Evolutionary conservation across 2,888 invertebrate genomes (phyloP), one percentile per base, ranked within the genome.

Genomic region (Urechis unicinctus): DNA sequence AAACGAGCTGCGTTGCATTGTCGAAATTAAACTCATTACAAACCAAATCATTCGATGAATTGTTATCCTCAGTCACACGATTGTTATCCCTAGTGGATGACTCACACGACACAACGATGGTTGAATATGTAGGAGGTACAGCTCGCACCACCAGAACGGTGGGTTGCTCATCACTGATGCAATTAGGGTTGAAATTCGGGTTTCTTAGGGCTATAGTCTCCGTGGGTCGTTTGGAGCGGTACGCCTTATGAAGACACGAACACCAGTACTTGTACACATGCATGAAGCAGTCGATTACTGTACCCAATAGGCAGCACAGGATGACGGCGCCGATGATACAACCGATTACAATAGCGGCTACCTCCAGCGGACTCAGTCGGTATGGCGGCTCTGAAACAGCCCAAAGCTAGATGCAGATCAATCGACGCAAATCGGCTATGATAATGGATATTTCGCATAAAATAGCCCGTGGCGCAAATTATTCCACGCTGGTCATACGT

Each of bases 221-320:
- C 17, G 36, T 17, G 9, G 9, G 9, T 17, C 36, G 9, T 36
- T 36, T 36, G 9, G 36, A 36, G 36, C 36, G 36, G 36, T 36
- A 36, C 17, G 53, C 55, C 26, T 44, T 47, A 44, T 56, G 52
- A 48, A 49, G 49, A 31, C 60, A 60, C 3, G 58, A 55, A 50
- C 60, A 60, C 60, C 60, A 60, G 54, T 60, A 60, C 53, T 60
- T 60, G 60, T 60, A 60, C 42, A 58, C 60, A 49, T 60, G 60
- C 30, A 59, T 45, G 48, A 58, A 49, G 44, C 60, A 60, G 45
- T 60, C 58, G 48, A 60, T 52, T 44, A 60, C 50, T 9, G 60
- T 53, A 26, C 60, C 58, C 6, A 60, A 24, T 28, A 59, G 41
- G 50, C 60, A 58, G 52, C 58, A 58, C 43, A 60, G 43, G 22